These are phyloP conservation scores for Nycticorax nycticorax DNA, from an alignment of 2,113 vertebrate species.

Conservation along the genomic window DNA sequence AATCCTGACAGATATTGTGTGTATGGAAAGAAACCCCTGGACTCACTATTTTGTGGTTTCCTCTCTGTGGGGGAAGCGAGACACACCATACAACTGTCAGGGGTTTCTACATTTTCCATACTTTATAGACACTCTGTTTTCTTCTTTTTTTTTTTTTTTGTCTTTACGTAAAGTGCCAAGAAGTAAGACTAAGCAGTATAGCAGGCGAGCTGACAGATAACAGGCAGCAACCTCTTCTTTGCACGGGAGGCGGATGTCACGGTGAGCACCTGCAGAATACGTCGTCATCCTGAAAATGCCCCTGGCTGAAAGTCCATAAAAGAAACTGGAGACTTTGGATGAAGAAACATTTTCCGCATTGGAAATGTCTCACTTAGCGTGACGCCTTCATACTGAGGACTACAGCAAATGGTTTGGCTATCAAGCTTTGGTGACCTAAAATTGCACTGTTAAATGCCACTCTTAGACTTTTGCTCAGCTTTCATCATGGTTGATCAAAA, in stretches of 20 bases:
- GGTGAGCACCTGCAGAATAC: neutral
- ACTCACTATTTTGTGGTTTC: constrained; percentile 63
- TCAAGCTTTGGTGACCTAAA: neutral
- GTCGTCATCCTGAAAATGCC: neutral
- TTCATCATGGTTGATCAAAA: neutral
- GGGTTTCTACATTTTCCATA: constrained; percentile 51
- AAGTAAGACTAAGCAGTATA: constrained; percentile 30
- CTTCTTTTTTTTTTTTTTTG: neutral
- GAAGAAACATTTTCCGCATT: neutral
- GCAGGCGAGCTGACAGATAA: constrained; percentile 5
- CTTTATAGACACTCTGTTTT: constrained; percentile 9
- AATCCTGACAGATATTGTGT: constrained; percentile 53
- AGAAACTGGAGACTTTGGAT: neutral
- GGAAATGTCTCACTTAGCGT: neutral
- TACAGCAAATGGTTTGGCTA: neutral
- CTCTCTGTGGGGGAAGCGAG: constrained; percentile 58
- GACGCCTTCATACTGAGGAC: neutral
- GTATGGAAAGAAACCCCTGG: constrained; percentile 30
- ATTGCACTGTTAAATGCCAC: neutral
- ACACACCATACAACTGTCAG: constrained; percentile 57
- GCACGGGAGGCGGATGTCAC: neutral
- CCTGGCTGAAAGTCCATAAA: neutral
- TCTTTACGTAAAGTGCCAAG: neutral
- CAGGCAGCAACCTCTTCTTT: constrained; percentile 7
- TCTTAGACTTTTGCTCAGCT: neutral